phyloP scores from a whole-genome alignment of 2,888 invertebrate genomes.

The Tyria jacobaeae region DNA sequence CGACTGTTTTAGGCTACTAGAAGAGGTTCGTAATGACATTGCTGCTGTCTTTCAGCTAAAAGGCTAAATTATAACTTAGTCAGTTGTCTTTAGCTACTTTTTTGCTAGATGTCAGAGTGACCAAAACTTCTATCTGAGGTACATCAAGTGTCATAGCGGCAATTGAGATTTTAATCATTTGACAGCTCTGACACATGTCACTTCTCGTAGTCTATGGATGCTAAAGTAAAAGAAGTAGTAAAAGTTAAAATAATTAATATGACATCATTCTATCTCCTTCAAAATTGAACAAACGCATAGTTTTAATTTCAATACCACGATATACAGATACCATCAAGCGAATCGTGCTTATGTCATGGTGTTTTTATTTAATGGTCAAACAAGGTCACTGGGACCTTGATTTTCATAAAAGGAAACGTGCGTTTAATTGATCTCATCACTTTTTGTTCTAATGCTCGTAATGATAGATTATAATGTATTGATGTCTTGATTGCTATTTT shows the following conservation, averaged over 20 bases:
- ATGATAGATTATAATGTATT: slow-evolving; percentile 27
- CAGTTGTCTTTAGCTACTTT: too few relatives aligned
- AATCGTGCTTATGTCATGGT: slow-evolving; percentile 13
- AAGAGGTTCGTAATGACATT: too few relatives aligned
- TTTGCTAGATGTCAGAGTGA: too few relatives aligned
- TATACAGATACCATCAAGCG: slow-evolving; percentile 8
- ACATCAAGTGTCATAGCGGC: too few relatives aligned
- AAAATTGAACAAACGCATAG: not conserved
- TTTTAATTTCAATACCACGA: slow-evolving; percentile 1
- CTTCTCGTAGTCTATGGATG: too few relatives aligned
- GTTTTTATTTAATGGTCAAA: slow-evolving; percentile 9
- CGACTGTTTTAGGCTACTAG: too few relatives aligned
- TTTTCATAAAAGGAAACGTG: slow-evolving; percentile 49
- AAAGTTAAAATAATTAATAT: not conserved
- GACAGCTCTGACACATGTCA: too few relatives aligned
- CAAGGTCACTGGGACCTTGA: slow-evolving; percentile 45
- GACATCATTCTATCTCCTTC: not conserved
- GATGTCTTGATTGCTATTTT: slow-evolving; percentile 8
- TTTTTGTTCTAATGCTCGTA: slow-evolving; percentile 36
- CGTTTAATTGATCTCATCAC: slow-evolving; percentile 33
- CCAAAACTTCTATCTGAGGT: too few relatives aligned
- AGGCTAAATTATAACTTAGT: too few relatives aligned
- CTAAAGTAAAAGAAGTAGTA: not conserved
- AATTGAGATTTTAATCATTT: too few relatives aligned
- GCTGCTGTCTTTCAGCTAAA: too few relatives aligned